Evolutionary conservation across 1,140 invertebrate genomes (phyloP).

Genomic region (Onthophagus taurus): DNA sequence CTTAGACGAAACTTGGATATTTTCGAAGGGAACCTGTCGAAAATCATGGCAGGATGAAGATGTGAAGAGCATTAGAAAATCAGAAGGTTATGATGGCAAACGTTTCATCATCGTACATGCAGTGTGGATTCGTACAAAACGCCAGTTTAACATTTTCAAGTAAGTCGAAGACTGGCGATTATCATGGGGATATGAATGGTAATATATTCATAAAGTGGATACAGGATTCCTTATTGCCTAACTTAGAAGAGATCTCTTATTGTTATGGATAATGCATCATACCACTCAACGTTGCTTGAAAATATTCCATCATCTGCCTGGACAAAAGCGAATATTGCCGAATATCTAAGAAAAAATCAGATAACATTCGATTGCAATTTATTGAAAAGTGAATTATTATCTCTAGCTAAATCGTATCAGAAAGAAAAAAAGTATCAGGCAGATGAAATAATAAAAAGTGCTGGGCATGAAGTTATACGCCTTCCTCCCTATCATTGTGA

Average conservation of each 20-base stretch:
- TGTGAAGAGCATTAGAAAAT: conserved; percentile 1
- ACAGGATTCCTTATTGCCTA: conserved; percentile 20
- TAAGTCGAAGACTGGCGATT: conserved; percentile 1
- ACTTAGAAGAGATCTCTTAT: conserved; percentile 27
- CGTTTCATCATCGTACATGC: conserved; percentile 6
- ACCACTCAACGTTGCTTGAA: conserved; percentile 28
- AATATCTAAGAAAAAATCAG: too few species aligned
- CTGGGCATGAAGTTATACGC: conserved; percentile 10
- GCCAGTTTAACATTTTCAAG: not conserved
- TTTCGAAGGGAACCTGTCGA: not conserved
- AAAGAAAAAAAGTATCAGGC: conserved; percentile 7
- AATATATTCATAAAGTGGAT: conserved; percentile 1
- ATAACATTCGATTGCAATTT: conserved; percentile 4
- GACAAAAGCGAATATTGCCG: conserved; percentile 25
- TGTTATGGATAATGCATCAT: conserved; percentile 36
- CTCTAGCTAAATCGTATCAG: conserved; percentile 10
- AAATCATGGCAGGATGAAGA: conserved; percentile 4
- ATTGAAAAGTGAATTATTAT: conserved; percentile 10
- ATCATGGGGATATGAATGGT: conserved; percentile 6
- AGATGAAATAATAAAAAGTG: conserved; percentile 4
- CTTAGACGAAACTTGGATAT: too few species aligned
- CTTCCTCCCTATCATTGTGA: conserved; percentile 10
- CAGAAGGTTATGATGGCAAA: conserved; percentile 5
- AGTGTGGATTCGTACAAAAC: conserved; percentile 5
- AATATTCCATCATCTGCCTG: conserved; percentile 20